These are phyloP conservation scores for Rutilus rutilus DNA, from an alignment of 2,113 vertebrate species.

Conservation along the genomic window DNA sequence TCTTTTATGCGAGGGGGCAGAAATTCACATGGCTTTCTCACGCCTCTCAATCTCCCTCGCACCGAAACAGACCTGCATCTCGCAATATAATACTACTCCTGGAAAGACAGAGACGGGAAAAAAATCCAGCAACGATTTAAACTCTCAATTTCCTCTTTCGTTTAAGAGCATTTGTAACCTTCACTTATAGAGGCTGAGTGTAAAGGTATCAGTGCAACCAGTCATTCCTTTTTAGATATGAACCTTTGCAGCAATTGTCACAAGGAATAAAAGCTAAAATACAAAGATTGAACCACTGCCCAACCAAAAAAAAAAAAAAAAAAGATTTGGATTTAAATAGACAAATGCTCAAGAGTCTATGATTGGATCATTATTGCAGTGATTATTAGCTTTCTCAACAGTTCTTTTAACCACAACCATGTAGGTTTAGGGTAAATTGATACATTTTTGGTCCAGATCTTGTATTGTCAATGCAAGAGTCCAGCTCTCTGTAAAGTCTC, in stretches of 20 bases:
- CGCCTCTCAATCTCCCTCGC: conserved; percentile 54
- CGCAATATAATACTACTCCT: conserved; percentile 50
- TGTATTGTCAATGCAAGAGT: too few relatives aligned
- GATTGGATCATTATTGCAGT: too few relatives aligned
- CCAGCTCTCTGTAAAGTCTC: too few relatives aligned
- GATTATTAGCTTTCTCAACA: too few relatives aligned
- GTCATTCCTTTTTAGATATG: conserved; percentile 1
- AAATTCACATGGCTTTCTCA: conserved; percentile 54
- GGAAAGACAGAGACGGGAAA: conserved; percentile 31
- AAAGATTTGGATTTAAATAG: too few relatives aligned
- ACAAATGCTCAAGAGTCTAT: too few relatives aligned
- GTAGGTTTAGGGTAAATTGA: too few relatives aligned
- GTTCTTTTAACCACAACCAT: too few relatives aligned
- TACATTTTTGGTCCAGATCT: too few relatives aligned
- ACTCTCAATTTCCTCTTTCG: conserved; percentile 53
- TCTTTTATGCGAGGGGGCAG: conserved; percentile 47
- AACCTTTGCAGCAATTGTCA: not conserved
- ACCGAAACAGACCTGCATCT: conserved; percentile 51
- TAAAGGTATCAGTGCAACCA: conserved; percentile 15
- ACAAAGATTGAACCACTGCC: not conserved
- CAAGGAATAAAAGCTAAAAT: not conserved
- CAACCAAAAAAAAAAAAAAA: too few relatives aligned
- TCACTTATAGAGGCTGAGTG: conserved; percentile 43
- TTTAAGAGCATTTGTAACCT: conserved; percentile 48
- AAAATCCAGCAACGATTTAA: conserved; percentile 49